Conservation (phyloP, 2,888 invertebrate genomes). For the Leuctra nigra region DNA sequence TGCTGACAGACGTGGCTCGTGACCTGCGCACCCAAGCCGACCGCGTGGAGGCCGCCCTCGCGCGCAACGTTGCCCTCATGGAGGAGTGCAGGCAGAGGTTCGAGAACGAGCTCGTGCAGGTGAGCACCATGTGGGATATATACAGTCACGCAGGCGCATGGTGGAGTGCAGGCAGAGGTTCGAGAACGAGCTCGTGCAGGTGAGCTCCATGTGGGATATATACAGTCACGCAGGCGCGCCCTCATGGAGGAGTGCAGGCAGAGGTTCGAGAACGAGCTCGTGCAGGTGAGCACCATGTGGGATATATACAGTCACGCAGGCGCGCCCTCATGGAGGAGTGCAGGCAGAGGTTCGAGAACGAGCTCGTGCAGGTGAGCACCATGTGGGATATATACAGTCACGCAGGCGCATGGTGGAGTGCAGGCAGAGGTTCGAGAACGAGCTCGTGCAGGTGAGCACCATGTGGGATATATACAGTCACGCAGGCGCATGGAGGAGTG, state of each 20-base stretch:
- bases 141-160: too few species aligned
- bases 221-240: too few species aligned
- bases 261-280: conserved; percentile 58
- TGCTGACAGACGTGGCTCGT: conserved; percentile 66
- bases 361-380: conserved; percentile 51
- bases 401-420: too few species aligned
- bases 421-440: conserved; percentile 56
- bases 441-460: conserved; percentile 51
- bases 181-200: conserved; percentile 58
- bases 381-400: too few species aligned
- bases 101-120: conserved; percentile 58
- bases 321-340: conserved; percentile 72
- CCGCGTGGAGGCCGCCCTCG: conserved; percentile 67
- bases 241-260: conserved; percentile 66
- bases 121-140: conserved; percentile 35
- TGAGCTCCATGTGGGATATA: too few species aligned
- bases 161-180: conserved; percentile 60
- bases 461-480: too few species aligned
- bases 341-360: conserved; percentile 56
- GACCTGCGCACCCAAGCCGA: conserved; percentile 80
- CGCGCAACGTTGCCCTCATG: conserved; percentile 67
- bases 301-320: too few species aligned
- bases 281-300: conserved; percentile 49
- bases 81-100: conserved; percentile 60
- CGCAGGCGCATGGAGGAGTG: too few species aligned